Evolutionary conservation across 2,797 vertebrate genomes (phyloP), one percentile per base, ranked within the genome.

Genomic region (Carduelis carduelis): DNA sequence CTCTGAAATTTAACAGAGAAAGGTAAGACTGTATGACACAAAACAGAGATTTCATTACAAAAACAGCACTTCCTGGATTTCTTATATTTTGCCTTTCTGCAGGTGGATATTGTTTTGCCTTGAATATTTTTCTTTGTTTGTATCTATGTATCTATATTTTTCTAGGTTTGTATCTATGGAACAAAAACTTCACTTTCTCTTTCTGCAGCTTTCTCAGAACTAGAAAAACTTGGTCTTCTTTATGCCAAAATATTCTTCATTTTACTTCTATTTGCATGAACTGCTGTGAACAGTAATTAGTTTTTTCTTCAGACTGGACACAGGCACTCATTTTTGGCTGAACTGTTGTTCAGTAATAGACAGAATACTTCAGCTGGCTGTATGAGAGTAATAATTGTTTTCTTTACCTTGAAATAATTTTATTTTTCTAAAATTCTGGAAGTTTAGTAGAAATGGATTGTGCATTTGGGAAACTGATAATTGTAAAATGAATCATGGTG

Each of bases 1-100:
- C 99, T n/a, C 98, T 99, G 91, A 99, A 99, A 97, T 99, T 99
- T 98, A 99, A 99, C 97, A 98, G 99, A 97, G 99, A 99, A 97
- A 98, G 99, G 99, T 99, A 98, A 98, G 98, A 77, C 52, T 53
- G 5, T 56, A 21, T 80, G 32, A 79, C 16, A 44, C 20, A 52
- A 78, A 86, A 71, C 4, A 89, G 35, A 43, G 23, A 4, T 4
- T 26, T 66, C 14, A 8, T 32, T n/a, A 17, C n/a, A 49, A 72
- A 56, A 52, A 19, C 1, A 8, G 16, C 32, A 26, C 9, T 90
- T 83, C 55, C 19, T 12, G 4, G 2, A 44, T 89, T 93, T 87
- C 35, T 84, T 44, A 8, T 4, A 6, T 43, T 90, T 94, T 72
- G 23, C 22, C 46, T 72, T 79, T 79, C 34, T 65, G 30, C 34